Evolutionary conservation across 2,888 invertebrate genomes (phyloP).

Genomic region (Diadegma fenestrale): DNA sequence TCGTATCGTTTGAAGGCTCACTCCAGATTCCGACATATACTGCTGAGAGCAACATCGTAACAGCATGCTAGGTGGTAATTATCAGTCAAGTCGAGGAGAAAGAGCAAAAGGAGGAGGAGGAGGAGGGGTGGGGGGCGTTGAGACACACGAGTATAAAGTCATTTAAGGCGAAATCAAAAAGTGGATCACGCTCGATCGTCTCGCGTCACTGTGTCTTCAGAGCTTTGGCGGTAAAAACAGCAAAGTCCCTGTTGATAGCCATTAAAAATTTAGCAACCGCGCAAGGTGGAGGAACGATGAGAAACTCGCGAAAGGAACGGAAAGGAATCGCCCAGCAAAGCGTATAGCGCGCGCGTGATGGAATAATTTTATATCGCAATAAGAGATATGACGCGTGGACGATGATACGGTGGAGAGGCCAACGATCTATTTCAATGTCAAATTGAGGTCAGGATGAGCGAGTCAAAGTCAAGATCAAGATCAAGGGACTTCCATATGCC

Average conservation of each 20-base stretch:
- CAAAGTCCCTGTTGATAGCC: conserved; percentile 30
- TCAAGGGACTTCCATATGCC: too few species aligned
- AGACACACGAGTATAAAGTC: conserved; percentile 10
- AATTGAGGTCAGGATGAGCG: not conserved
- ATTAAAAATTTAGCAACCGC: conserved; percentile 1
- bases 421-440: not conserved
- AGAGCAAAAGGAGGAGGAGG: not conserved
- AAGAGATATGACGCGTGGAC: not conserved
- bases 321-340: too few species aligned
- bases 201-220: conserved; percentile 22
- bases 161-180: conserved; percentile 39
- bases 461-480: not conserved
- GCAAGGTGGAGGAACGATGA: not conserved
- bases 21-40: not conserved
- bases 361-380: not conserved
- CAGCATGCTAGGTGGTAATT: conserved; percentile 12
- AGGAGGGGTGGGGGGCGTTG: not conserved
- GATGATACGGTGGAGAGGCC: not conserved
- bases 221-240: conserved; percentile 9
- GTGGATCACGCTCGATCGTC: conserved; percentile 30
- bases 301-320: too few species aligned
- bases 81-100: conserved; percentile 5
- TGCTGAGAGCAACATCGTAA: not conserved
- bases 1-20: not conserved
- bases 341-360: too few species aligned